Evolutionary conservation across 1,140 invertebrate species (phyloP).

Genomic region (Potamilus streckersoni): DNA sequence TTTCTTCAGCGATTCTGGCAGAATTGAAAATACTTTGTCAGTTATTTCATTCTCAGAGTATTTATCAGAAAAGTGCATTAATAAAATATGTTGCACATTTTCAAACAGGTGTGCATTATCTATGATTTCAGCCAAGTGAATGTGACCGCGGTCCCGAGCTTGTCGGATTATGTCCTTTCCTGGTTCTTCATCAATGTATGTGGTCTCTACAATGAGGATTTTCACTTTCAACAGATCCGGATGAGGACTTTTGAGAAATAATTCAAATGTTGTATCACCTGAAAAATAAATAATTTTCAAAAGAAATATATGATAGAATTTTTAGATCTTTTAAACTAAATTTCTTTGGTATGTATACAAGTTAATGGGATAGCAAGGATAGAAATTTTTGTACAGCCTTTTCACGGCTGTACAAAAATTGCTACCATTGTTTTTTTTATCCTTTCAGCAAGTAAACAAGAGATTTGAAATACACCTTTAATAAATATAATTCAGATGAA

Average conservation of each 20-base stretch:
- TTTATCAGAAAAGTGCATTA: slow-evolving; percentile 57
- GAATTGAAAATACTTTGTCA: slow-evolving; percentile 23
- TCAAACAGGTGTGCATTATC: slow-evolving; percentile 48
- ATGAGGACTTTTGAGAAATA: slow-evolving; percentile 46
- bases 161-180: slow-evolving; percentile 24
- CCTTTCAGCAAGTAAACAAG: background rate
- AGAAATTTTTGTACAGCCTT: too few relatives aligned
- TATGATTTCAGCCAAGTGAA: slow-evolving; percentile 47
- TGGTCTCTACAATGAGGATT: slow-evolving; percentile 55
- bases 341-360: background rate
- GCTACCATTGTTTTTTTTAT: background rate
- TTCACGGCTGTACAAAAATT: background rate
- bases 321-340: background rate
- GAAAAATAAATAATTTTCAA: slow-evolving; percentile 13
- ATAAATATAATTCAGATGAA: too few relatives aligned
- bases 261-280: slow-evolving; percentile 59
- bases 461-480: too few relatives aligned
- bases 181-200: slow-evolving; percentile 45
- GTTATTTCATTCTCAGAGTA: slow-evolving; percentile 41
- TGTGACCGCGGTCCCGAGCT: slow-evolving; percentile 48
- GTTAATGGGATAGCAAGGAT: too few relatives aligned
- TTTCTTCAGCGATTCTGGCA: slow-evolving; percentile 33
- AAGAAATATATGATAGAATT: background rate
- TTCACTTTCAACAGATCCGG: slow-evolving; percentile 57
- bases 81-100: slow-evolving; percentile 42